Evolutionary conservation across 2,888 invertebrate species (phyloP).

Genomic region (Emmelina monodactyla): DNA sequence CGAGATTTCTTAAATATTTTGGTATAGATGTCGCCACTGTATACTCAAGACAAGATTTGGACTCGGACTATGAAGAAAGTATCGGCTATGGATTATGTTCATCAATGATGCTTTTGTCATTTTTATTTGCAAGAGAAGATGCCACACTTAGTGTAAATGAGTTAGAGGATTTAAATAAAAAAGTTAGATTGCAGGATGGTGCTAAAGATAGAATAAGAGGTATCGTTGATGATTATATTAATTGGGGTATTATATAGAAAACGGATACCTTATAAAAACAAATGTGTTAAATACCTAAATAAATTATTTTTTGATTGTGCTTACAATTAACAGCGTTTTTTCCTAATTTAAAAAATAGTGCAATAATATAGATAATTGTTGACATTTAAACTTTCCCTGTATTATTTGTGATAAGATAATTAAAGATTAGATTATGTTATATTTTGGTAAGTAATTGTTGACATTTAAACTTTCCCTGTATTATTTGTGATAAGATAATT

Average conservation of each 20-base stretch:
- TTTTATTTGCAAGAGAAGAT: constrained; percentile 21
- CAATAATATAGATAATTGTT: not conserved
- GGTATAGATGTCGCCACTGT: constrained; percentile 21
- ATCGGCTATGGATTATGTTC: constrained; percentile 14
- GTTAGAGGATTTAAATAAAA: too few species aligned
- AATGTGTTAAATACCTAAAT: not conserved
- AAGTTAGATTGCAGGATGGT: constrained; percentile 20
- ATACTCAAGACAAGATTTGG: constrained; percentile 24
- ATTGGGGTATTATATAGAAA: constrained; percentile 3
- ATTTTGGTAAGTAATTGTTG: too few species aligned
- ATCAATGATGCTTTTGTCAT: constrained; percentile 15
- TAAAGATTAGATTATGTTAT: not conserved
- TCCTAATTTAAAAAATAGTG: not conserved
- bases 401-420: not conserved
- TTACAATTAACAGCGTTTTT: not conserved
- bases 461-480: not conserved
- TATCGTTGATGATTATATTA: constrained; percentile 21
- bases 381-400: not conserved
- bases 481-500: not conserved
- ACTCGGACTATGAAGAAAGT: constrained; percentile 21
- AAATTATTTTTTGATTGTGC: not conserved
- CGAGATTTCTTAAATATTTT: constrained; percentile 22
- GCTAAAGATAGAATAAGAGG: constrained; percentile 22
- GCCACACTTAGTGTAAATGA: too few species aligned
- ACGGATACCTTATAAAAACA: not conserved